phyloP scores from a whole-genome alignment of 2,888 invertebrate species.

The Sphinx pinastri region DNA sequence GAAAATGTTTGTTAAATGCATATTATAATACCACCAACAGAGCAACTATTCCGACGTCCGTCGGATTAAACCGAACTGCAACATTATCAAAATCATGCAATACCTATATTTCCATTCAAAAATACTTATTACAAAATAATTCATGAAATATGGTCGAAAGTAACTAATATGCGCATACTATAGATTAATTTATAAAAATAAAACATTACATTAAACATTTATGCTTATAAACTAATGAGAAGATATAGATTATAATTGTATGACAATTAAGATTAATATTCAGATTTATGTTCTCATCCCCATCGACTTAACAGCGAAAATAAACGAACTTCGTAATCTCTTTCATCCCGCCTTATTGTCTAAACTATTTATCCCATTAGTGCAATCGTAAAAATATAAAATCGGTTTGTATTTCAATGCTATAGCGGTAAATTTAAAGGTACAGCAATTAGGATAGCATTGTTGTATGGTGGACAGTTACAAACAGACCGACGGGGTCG shows the following conservation, averaged over 20 bases:
- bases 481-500: constrained; percentile 5
- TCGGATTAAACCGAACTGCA: no score
- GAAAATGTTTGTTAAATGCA: no score
- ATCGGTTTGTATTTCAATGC: constrained; percentile 4
- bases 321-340: background rate
- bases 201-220: no score
- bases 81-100: no score
- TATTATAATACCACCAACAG: no score
- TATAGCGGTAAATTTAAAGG: constrained; percentile 19
- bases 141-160: no score
- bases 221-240: no score
- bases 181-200: no score
- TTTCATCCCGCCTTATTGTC: constrained; percentile 1
- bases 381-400: constrained; percentile 22
- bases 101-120: no score
- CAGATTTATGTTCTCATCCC: background rate
- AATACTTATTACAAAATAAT: no score
- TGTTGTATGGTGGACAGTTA: background rate
- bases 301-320: constrained; percentile 3
- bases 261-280: background rate
- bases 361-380: constrained; percentile 14
- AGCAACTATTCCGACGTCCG: no score
- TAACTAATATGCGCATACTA: no score
- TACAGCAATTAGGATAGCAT: constrained; percentile 7
- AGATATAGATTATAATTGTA: background rate